phyloP scores from a whole-genome alignment of 2,888 invertebrate species.

The Troides aeacus region DNA sequence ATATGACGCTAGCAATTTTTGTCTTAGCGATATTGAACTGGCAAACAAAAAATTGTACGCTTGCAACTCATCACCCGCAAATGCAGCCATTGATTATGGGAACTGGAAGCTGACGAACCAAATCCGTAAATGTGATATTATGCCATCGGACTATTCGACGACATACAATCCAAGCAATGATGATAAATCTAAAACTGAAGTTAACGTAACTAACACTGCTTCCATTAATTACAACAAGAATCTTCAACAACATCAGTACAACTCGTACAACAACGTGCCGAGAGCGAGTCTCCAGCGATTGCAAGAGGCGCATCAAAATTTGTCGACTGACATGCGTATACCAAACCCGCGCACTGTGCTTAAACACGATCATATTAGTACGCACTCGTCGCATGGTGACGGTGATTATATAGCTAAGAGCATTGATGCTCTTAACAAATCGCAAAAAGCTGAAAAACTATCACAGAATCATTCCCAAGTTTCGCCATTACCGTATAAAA shows the following conservation, averaged over 20 bases:
- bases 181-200: slow-evolving; percentile 60
- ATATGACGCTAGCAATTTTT: slow-evolving; percentile 62
- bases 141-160: slow-evolving; percentile 66
- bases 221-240: slow-evolving; percentile 65
- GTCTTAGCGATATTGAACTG: slow-evolving; percentile 68
- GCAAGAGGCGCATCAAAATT: slow-evolving; percentile 61
- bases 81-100: slow-evolving; percentile 63
- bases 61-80: slow-evolving; percentile 51
- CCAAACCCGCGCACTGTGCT: slow-evolving; percentile 65
- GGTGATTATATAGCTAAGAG: slow-evolving; percentile 53
- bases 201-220: slow-evolving; percentile 45
- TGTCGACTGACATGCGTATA: slow-evolving; percentile 64
- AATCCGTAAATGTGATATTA: slow-evolving; percentile 60
- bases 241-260: slow-evolving; percentile 62
- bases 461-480: slow-evolving; percentile 63
- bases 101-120: slow-evolving; percentile 68
- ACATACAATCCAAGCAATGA: slow-evolving; percentile 51
- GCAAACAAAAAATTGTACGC: slow-evolving; percentile 70
- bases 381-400: slow-evolving; percentile 48
- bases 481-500: slow-evolving; percentile 66
- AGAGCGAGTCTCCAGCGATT: slow-evolving; percentile 54
- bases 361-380: slow-evolving; percentile 56
- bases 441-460: slow-evolving; percentile 63
- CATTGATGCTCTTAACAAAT: slow-evolving; percentile 54
- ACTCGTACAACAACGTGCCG: slow-evolving; percentile 56